A percentile compares a stretch with the other conserved stretches of the same genome.
These are phyloP conservation scores for Hemicentrotus pulcherrimus DNA, from an alignment of 35 echinoderm and acorn worm genomes.

Conservation along the genomic window DNA sequence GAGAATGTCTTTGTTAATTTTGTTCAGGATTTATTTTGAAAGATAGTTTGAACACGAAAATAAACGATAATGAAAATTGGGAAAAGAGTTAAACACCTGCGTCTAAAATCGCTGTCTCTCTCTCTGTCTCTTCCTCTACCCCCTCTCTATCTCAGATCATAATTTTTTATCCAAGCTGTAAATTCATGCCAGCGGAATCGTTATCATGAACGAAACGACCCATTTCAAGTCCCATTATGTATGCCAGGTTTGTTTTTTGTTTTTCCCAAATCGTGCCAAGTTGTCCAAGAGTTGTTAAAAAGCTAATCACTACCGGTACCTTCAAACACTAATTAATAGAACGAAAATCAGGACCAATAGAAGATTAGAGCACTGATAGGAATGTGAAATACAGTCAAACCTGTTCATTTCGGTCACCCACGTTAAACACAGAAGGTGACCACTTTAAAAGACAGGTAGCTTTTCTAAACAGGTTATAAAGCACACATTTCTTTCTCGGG, in stretches of 20 bases:
- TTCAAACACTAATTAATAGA: no score
- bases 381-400: no score
- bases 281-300: neutral
- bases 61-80: neutral
- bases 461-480: no score
- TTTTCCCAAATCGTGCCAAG: neutral
- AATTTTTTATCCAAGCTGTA: neutral
- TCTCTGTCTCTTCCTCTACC: neutral
- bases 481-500: no score
- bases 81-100: neutral
- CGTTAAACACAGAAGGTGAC: no score
- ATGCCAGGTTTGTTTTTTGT: neutral
- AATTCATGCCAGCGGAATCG: neutral
- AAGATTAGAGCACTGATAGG: no score
- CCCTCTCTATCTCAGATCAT: neutral
- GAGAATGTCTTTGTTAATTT: neutral
- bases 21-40: neutral
- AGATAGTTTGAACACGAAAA: neutral
- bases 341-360: no score
- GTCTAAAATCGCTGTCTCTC: neutral
- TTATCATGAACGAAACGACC: neutral
- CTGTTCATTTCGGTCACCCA: no score
- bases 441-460: no score
- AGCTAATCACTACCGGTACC: neutral
- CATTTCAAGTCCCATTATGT: neutral